Evolutionary conservation across 2,797 vertebrate genomes (phyloP), one percentile per base, ranked within the genome.

Genomic region (Darevskia mixta): DNA sequence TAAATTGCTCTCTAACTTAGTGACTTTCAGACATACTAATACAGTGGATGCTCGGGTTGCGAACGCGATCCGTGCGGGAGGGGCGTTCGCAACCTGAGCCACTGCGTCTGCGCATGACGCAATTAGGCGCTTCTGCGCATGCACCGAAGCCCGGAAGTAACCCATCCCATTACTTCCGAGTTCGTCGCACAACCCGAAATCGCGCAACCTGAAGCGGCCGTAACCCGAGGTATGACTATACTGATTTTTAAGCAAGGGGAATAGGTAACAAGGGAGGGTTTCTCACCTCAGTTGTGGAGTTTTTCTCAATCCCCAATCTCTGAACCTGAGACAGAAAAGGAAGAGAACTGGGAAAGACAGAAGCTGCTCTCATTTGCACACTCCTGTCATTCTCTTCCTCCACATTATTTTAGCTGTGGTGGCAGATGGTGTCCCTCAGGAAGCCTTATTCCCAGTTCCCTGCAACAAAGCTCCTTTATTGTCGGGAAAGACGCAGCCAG

Each of bases 391-490:
- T 84, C 13, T 55, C 27, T 64, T 8, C 2, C 13, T 32, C 55
- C 9, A 41, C 43, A 8, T 11, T 55, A n/a, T 41, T 67, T 76
- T 25, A 49, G 38, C 32, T 85, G 55, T 3, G 13, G 71, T 41
- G 29, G 32, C 8, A 79, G 41, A 73, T 10, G 8, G 64, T 15
- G 45, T 18, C 29, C 11, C 25, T 35, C 9, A 45, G 69, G 29
- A 64, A 61, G 15, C 32, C 23, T 38, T 49, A 4, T 75, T 75
- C 71, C 35, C 32, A 55, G 6, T 58, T 86, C 32, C n/a, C 25
- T 10, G 29, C 41, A 88, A 9, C n/a, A 66, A 71, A 87, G 15
- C 8, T 66, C 6, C 45, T 10, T 38, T 91, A 86, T 82, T 49
- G 82, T 43, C 38, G 32, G 79, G 18, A 88, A 32, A 82, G 0